Percentiles rank a stretch among this genome's conserved stretches.
Evolutionary conservation across 1,140 invertebrate genomes (phyloP).

Genomic region (Hormaphis cornu): DNA sequence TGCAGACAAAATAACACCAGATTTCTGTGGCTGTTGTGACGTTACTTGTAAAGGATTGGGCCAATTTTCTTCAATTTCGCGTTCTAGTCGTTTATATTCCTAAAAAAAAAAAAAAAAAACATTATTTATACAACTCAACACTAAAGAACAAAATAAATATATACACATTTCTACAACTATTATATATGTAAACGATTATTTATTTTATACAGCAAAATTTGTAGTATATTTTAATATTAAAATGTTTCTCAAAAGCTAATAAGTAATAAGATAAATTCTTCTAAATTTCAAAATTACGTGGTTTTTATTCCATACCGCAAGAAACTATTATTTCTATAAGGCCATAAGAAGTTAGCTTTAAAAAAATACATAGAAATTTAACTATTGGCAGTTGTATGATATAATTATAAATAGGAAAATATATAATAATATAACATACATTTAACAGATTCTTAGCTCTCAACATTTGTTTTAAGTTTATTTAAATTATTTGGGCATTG

Average conservation of each 20-base stretch:
- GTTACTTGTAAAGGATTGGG: not conserved
- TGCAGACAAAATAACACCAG: not conserved
- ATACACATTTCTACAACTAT: not conserved
- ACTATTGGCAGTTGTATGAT: no score
- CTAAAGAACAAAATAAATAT: not conserved
- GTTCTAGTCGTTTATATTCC: conserved; percentile 1
- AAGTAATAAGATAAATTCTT: not conserved
- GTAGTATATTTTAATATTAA: not conserved
- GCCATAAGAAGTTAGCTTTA: no score
- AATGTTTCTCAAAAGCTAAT: not conserved
- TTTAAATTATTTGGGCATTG: no score
- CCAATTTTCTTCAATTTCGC: not conserved
- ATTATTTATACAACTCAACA: not conserved
- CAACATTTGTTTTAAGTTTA: no score
- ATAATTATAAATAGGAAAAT: no score
- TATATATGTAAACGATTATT: not conserved
- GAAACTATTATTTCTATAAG: no score
- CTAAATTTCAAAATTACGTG: not conserved
- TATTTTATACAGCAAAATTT: not conserved
- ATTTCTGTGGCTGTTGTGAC: not conserved
- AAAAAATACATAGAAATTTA: no score
- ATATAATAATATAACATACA: no score
- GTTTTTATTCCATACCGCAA: no score
- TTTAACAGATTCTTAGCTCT: no score
- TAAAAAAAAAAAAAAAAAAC: not conserved